A percentile compares a stretch with the other conserved stretches of the same genome.
These are phyloP conservation scores for Vicugna pacos DNA, from an alignment of 2,113 vertebrate genomes.

Conservation along the genomic window DNA sequence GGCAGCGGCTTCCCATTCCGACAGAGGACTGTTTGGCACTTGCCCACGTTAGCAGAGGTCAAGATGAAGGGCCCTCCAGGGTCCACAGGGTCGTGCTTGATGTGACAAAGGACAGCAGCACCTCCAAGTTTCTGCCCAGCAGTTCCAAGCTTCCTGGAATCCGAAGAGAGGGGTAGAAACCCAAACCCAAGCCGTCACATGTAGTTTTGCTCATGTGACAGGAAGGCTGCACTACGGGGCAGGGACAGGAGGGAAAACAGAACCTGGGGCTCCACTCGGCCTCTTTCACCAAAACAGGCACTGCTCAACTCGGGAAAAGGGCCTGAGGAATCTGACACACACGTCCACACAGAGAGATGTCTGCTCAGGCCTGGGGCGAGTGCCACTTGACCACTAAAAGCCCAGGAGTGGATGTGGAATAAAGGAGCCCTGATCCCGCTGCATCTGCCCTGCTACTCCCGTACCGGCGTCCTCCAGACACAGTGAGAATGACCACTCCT, in stretches of 20 bases:
- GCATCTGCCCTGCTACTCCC: background rate
- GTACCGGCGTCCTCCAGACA: no score
- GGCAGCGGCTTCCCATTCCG: constrained; percentile 95
- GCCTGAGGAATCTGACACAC: background rate
- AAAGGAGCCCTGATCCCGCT: background rate
- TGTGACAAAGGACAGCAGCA: constrained; percentile 97
- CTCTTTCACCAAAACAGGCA: background rate
- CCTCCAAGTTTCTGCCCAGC: constrained; percentile 98
- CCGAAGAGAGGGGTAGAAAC: constrained; percentile 55
- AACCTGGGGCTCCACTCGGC: background rate
- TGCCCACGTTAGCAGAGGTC: constrained; percentile 97
- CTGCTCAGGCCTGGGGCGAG: rapidly evolving
- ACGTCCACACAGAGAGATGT: background rate
- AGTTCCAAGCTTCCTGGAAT: constrained; percentile 95
- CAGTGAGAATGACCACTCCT: rapidly evolving
- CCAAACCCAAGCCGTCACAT: rapidly evolving
- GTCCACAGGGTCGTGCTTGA: constrained; percentile 96
- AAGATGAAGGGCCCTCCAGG: constrained; percentile 95
- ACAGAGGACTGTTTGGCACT: constrained; percentile 97
- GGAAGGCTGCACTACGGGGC: background rate
- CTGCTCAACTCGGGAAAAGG: background rate
- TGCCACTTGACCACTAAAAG: background rate
- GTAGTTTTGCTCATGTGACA: background rate
- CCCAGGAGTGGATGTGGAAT: background rate
- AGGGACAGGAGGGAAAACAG: background rate